Base-by-base conservation (phyloP, 1,140 invertebrate species). In the Vanessa atalanta region DNA sequence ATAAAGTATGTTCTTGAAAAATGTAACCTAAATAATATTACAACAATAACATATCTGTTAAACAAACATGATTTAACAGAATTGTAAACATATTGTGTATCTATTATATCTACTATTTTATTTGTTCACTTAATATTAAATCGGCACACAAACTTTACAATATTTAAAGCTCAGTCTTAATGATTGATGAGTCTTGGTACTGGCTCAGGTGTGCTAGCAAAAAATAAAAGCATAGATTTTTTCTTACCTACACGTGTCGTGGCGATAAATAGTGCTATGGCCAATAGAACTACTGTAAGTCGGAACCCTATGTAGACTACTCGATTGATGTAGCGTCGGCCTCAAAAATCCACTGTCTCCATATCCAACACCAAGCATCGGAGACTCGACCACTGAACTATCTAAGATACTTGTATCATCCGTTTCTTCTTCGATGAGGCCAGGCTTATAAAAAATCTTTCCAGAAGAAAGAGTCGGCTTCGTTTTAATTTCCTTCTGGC, bases 231-330 rank as follows among this genome's bases (percentile, higher is more conserved):
- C 48, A 50, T 55, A 60, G 0, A 37, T n/a, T 60, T 11, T 7
- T 13, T 26, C 75, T 82, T 78, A 93, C 93, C 93, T 93, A 85
- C 91, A 93, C 75, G 88, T 92, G 48, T 93, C 93, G 75, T 87
- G 87, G 37, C 92, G 77, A 60, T 90, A 87, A 11, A 92, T 79
- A 43, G 91, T 90, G 65, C 88, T 91, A 37, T 93, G 90, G 37
- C 89, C 92, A 61, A 93, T 92, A 0, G 93, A 93, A 70, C 93
- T 93, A 76, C 88, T 90, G 55, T 91, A 93, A 1, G 93, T 93
- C 0, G 92, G 90, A 80, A 93, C 88, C 67, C 93, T 86, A 63
- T 93, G 93, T 8, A 93, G 87, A 73, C 92, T 93, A 69, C 80
- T 86, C 2, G 88, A 86, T 0, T 87, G 85, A 20, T 93, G 85